These are phyloP conservation scores for Enoplosus armatus DNA, from an alignment of 2,797 vertebrate species.

Conservation along the genomic window DNA sequence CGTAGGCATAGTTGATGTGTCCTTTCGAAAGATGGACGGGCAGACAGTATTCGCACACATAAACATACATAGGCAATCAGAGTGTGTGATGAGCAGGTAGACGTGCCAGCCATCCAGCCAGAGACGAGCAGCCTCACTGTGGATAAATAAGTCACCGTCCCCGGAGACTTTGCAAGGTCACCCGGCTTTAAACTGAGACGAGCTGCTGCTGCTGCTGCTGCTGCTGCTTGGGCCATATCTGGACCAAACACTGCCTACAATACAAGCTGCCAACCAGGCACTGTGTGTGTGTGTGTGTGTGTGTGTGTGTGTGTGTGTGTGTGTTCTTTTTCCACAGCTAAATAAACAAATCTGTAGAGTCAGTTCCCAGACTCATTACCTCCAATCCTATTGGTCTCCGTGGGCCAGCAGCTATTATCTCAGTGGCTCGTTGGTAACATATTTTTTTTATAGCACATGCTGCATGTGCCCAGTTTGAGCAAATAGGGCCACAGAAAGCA, in stretches of 20 bases:
- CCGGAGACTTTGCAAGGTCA: slow-evolving; percentile 64
- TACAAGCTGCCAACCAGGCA: slow-evolving; percentile 29
- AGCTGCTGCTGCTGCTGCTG: slow-evolving; percentile 67
- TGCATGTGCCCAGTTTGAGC: slow-evolving; percentile 11
- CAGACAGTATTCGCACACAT: background rate
- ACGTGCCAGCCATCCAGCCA: background rate
- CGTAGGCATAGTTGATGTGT: background rate
- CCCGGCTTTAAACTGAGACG: too few relatives aligned
- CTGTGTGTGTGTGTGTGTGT: slow-evolving; percentile 9
- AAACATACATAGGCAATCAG: background rate
- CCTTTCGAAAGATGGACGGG: background rate
- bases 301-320: slow-evolving; percentile 10
- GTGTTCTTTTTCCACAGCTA: slow-evolving; percentile 42
- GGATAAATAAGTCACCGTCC: slow-evolving; percentile 60
- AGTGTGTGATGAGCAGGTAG: background rate
- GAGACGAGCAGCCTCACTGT: slow-evolving; percentile 22
- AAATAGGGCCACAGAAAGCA: slow-evolving; percentile 19
- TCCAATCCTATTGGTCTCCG: slow-evolving; percentile 52
- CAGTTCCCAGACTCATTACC: slow-evolving; percentile 64
- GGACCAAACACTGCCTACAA: slow-evolving; percentile 40
- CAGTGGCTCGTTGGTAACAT: slow-evolving; percentile 26
- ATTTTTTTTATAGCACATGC: slow-evolving; percentile 24
- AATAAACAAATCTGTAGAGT: slow-evolving; percentile 64
- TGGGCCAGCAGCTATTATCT: slow-evolving; percentile 59
- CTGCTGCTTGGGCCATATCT: slow-evolving; percentile 53